phyloP scores from a whole-genome alignment of 2,797 vertebrate genomes.

The Enteromius argenteus region DNA sequence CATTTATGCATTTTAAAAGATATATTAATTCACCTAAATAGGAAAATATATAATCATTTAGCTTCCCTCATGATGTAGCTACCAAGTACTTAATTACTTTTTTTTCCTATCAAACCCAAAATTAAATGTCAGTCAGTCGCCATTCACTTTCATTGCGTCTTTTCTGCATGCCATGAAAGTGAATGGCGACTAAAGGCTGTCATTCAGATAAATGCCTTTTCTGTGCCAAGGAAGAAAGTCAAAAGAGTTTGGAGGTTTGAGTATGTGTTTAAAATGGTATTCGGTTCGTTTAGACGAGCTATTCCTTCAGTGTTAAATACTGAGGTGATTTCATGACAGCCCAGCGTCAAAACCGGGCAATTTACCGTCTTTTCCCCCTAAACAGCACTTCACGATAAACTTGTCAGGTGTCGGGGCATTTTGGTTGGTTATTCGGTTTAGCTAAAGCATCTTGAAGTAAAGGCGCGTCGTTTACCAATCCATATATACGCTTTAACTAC shows the following conservation, averaged over 20 bases:
- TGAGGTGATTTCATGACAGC: neutral
- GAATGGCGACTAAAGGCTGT: slow-evolving; percentile 5
- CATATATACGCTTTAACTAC: neutral
- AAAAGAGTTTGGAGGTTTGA: neutral
- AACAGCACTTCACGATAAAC: too few relatives aligned
- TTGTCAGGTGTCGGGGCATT: neutral
- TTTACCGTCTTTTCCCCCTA: neutral
- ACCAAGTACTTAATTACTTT: neutral
- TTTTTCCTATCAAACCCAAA: neutral
- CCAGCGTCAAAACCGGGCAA: neutral
- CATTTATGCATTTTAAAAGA: neutral
- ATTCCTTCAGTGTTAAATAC: neutral
- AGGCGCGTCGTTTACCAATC: neutral
- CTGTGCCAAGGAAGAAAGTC: neutral
- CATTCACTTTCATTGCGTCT: slow-evolving; percentile 29
- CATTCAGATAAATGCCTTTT: neutral
- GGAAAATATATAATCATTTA: neutral
- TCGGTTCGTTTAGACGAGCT: neutral
- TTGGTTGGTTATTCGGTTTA: neutral
- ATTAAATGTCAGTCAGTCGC: neutral
- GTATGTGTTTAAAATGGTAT: neutral
- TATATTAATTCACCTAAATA: neutral
- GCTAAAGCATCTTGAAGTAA: neutral
- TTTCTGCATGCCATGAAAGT: neutral
- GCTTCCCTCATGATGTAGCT: neutral